These are phyloP conservation scores for Trypoxylus dichotomus DNA, from an alignment of 1,140 invertebrate genomes.

Conservation along the genomic window DNA sequence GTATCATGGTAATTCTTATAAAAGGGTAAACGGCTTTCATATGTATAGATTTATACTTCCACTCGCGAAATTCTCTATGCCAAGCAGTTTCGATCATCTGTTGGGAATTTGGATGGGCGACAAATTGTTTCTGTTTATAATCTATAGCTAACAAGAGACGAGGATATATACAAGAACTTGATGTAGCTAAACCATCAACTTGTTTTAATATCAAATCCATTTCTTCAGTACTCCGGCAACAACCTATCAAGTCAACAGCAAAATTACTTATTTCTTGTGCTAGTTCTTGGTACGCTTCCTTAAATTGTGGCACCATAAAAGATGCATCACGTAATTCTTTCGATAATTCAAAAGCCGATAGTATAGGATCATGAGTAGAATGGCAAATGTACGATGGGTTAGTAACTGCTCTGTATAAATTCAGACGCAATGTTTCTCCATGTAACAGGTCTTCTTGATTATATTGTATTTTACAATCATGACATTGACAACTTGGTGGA, in stretches of 20 bases:
- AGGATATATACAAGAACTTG: conserved; percentile 57
- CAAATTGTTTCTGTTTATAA: conserved; percentile 73
- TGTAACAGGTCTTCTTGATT: conserved; percentile 56
- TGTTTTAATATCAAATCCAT: conserved; percentile 67
- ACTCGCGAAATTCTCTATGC: conserved; percentile 61
- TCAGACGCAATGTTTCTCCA: conserved; percentile 57
- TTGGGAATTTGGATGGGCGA: conserved; percentile 74
- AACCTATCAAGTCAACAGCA: conserved; percentile 64
- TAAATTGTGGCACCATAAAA: conserved; percentile 59
- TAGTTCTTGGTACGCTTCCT: conserved; percentile 60
- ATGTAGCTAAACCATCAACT: conserved; percentile 49
- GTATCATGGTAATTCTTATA: conserved; percentile 53
- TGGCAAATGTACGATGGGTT: conserved; percentile 71
- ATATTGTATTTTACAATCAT: conserved; percentile 57
- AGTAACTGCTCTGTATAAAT: conserved; percentile 63
- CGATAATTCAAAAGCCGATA: conserved; percentile 64
- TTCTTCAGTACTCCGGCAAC: conserved; percentile 68
- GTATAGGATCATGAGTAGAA: conserved; percentile 65
- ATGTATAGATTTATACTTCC: conserved; percentile 54
- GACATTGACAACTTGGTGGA: conserved; percentile 62
- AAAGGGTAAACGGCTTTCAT: conserved; percentile 50
- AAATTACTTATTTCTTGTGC: conserved; percentile 61
- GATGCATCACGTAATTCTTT: conserved; percentile 58
- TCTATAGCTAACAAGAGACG: conserved; percentile 71
- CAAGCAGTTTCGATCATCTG: conserved; percentile 57